Base-by-base conservation (phyloP, 92 coral and sea anemone genomes). In the Parazoanthus atlanticus region DNA sequence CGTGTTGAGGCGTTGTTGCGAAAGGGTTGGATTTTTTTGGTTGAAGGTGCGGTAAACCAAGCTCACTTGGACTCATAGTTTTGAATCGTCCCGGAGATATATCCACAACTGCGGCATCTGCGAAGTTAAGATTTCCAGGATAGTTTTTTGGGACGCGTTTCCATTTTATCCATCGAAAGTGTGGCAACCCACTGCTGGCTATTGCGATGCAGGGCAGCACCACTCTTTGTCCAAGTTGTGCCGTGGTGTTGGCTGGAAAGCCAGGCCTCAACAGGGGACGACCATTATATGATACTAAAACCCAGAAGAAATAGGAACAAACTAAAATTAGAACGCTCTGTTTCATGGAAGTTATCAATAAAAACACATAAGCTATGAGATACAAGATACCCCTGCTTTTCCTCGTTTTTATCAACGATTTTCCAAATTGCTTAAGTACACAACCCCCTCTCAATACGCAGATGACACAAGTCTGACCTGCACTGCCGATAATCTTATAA, bases 401-500 rank as follows among this genome's bases (percentile, higher is more conserved):
- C 54, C 85, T 91, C 2, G 5, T 91, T 23, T 88, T 72, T 34
- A 88, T 74, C 5, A 91, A 91, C 28, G 88, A 82, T 82, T 76
- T 91, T 21, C 89, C 85, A 29, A 85, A 41, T 69, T 64, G 90
- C 56, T 56, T 82, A 5, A 84, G 5, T 64, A 26, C 38, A 75
- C 93, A 38, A 91, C 58, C n/a, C 81, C 90, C 54, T 82, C 78
- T 49, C 85, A 88, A 84, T 91, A 88, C 29, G 91, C 93, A 1
- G 93, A 91, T 30, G 89, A 91, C 64, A 91, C 91, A 4, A 88
- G 82, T 23, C 90, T 91, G 61, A 87, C 85, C 19, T 66, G 73
- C 3, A 56, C 86, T 46, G 47, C 76, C 81, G 6, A 43, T 43
- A 69, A 88, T 80, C 41, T 71, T 16, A 23, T 2, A 8, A 40